These are phyloP conservation scores for Polymixis flavicincta DNA, from an alignment of 2,888 invertebrate genomes.

Conservation along the genomic window DNA sequence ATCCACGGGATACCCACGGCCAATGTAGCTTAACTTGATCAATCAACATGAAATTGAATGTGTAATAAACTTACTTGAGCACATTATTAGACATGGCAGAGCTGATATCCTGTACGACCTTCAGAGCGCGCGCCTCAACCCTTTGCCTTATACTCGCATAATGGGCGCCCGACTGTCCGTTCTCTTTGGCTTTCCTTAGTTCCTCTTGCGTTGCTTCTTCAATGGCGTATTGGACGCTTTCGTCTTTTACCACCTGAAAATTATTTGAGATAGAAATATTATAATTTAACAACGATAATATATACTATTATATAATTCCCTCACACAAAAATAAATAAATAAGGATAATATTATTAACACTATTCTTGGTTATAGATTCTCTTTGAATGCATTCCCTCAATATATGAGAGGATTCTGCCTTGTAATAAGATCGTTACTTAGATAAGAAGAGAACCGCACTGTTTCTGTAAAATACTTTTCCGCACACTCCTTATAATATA, in stretches of 20 bases:
- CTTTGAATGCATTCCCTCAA: neutral
- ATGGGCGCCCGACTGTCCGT: conserved; percentile 80
- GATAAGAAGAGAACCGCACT: neutral
- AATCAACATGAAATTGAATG: too few relatives aligned
- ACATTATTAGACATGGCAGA: conserved; percentile 94
- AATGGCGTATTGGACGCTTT: conserved; percentile 93
- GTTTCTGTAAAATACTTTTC: neutral
- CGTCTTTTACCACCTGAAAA: conserved; percentile 93
- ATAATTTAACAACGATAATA: neutral
- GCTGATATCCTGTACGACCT: conserved; percentile 94
- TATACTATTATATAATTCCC: neutral
- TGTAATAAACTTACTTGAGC: conserved; percentile 76
- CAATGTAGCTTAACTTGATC: too few relatives aligned
- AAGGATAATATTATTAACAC: neutral
- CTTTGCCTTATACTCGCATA: conserved; percentile 89
- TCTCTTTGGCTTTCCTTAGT: conserved; percentile 80
- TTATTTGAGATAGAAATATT: neutral
- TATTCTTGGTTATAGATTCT: neutral
- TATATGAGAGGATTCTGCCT: neutral
- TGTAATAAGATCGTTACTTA: neutral
- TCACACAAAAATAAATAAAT: neutral
- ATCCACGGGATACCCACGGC: too few relatives aligned
- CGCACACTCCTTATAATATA: neutral
- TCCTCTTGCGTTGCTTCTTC: conserved; percentile 92
- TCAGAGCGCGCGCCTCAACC: conserved; percentile 92